Conservation (phyloP, 2,888 invertebrate species). For the Timandra comae region DNA sequence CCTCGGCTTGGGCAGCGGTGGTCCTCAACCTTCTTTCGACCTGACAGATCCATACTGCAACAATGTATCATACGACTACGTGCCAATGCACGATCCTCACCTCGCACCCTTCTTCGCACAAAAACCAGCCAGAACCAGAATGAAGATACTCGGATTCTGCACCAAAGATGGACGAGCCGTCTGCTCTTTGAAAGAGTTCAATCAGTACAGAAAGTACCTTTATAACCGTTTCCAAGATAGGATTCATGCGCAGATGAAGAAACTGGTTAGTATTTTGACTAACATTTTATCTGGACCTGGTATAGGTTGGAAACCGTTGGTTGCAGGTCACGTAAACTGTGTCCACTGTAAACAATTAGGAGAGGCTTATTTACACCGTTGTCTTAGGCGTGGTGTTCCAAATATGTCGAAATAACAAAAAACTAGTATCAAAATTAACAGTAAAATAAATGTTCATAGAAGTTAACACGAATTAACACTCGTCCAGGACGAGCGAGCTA, state of each 20-base stretch:
- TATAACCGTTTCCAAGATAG: slow-evolving; percentile 74
- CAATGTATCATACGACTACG: slow-evolving; percentile 71
- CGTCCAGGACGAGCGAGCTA: slow-evolving; percentile 65
- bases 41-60: slow-evolving; percentile 65
- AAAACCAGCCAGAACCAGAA: slow-evolving; percentile 49
- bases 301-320: too few species aligned
- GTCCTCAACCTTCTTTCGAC: slow-evolving; percentile 53
- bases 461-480: too few species aligned
- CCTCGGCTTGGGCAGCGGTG: slow-evolving; percentile 46
- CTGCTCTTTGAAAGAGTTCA: slow-evolving; percentile 80
- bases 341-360: too few species aligned
- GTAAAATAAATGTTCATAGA: too few species aligned
- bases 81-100: slow-evolving; percentile 77
- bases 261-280: slow-evolving; percentile 41
- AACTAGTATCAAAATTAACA: too few species aligned
- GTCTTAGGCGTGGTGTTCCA: too few species aligned
- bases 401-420: too few species aligned
- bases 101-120: slow-evolving; percentile 70
- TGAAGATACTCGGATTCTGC: slow-evolving; percentile 73
- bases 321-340: too few species aligned
- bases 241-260: slow-evolving; percentile 61
- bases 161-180: slow-evolving; percentile 78
- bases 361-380: too few species aligned
- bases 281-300: too few species aligned
- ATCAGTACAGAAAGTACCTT: slow-evolving; percentile 78